Percentiles rank a stretch among this genome's conserved stretches.
These are phyloP conservation scores for Ataeniobius toweri DNA, from an alignment of 2,797 vertebrate genomes.

Conservation along the genomic window DNA sequence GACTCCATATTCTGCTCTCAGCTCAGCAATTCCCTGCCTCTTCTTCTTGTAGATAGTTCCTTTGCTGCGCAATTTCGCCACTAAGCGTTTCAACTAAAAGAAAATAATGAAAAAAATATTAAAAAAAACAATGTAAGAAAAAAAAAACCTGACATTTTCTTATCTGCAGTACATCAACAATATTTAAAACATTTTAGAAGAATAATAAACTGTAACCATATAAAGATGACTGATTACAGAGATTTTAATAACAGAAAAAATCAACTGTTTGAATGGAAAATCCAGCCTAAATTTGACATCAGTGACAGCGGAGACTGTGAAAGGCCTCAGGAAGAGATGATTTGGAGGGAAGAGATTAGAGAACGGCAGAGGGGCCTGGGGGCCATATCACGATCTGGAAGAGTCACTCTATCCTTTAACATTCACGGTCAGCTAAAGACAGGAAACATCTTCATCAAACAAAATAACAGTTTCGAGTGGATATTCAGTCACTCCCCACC, in stretches of 20 bases:
- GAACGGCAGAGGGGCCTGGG: constrained; percentile 70
- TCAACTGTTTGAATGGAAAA: constrained; percentile 6
- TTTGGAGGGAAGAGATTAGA: constrained; percentile 59
- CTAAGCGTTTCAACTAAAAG: constrained; percentile 90
- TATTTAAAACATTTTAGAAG: background rate
- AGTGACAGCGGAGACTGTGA: constrained; percentile 53
- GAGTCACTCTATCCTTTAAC: constrained; percentile 71
- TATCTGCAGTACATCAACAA: background rate
- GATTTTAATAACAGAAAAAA: background rate
- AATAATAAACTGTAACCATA: background rate
- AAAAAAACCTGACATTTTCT: background rate
- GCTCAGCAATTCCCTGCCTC: constrained; percentile 87
- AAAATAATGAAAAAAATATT: constrained; percentile 12
- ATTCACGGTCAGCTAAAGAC: constrained; percentile 81
- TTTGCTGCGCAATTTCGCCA: constrained; percentile 91
- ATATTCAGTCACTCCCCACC: constrained; percentile 52
- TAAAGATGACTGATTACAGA: background rate
- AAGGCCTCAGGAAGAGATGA: constrained; percentile 73
- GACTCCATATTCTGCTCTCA: constrained; percentile 89
- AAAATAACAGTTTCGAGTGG: constrained; percentile 74
- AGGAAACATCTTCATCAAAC: constrained; percentile 84
- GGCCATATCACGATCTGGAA: constrained; percentile 82
- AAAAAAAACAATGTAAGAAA: background rate
- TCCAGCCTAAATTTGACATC: constrained; percentile 32
- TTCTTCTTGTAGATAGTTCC: constrained; percentile 90